These are phyloP conservation scores for Bombus balteatus DNA, from an alignment of 1,140 invertebrate genomes.

Conservation along the genomic window DNA sequence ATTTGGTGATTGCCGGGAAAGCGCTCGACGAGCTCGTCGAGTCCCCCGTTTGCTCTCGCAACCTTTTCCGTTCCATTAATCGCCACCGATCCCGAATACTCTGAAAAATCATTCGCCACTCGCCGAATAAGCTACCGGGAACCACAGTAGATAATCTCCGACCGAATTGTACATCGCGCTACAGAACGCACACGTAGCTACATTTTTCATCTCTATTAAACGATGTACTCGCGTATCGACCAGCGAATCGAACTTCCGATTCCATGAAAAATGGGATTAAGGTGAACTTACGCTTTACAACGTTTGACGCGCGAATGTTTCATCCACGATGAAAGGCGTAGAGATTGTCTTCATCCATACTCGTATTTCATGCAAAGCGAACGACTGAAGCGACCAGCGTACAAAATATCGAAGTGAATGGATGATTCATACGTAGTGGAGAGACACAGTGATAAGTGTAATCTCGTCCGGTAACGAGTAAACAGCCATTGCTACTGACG, in stretches of 20 bases:
- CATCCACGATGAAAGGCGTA: not conserved
- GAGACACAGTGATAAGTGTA: not conserved
- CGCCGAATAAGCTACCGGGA: not conserved
- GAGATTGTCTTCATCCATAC: not conserved
- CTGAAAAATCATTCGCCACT: constrained; percentile 19
- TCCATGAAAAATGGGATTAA: not conserved
- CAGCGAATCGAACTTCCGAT: not conserved
- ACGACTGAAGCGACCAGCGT: no score
- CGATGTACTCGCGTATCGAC: not conserved
- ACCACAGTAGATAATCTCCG: not conserved
- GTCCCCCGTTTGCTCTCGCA: not conserved
- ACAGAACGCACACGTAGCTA: not conserved
- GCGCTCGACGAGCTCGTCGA: not conserved
- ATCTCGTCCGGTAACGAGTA: no score
- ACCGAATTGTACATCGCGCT: not conserved
- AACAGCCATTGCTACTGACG: no score
- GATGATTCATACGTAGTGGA: not conserved
- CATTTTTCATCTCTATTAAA: not conserved
- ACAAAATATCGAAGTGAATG: not conserved
- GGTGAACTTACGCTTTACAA: not conserved
- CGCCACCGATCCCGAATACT: not conserved
- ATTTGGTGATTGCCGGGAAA: constrained; percentile 14
- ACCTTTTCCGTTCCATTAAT: constrained; percentile 32
- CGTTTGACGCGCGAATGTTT: not conserved
- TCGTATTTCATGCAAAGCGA: no score